phyloP scores from a whole-genome alignment of 2,888 invertebrate genomes.

The Imbricaverruca yamaguchii region DNA sequence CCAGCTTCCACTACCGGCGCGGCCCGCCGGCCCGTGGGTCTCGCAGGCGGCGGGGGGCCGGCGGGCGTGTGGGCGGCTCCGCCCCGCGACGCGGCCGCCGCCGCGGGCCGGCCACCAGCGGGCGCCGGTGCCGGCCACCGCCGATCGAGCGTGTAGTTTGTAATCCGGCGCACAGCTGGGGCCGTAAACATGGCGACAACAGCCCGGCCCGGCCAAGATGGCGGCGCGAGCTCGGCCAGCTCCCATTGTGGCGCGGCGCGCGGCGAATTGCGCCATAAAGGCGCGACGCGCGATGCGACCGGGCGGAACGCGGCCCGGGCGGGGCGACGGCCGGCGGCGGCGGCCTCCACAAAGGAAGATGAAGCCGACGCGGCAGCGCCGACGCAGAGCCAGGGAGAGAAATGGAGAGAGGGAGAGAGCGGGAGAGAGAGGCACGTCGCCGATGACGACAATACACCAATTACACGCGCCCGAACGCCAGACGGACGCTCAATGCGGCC shows the following conservation, averaged over 20 bases:
- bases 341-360: neutral
- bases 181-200: slow-evolving; percentile 17
- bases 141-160: slow-evolving; percentile 14
- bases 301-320: neutral
- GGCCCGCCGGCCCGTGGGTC: too few species aligned
- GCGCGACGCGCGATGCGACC: neutral
- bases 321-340: neutral
- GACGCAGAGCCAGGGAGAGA: too few species aligned
- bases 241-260: slow-evolving; percentile 14
- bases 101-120: too few species aligned
- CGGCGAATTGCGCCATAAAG: slow-evolving; percentile 15
- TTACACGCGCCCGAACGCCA: neutral
- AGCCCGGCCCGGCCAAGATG: neutral
- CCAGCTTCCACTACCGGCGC: too few species aligned
- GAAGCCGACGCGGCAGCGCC: neutral
- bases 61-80: too few species aligned
- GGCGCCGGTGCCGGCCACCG: neutral
- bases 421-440: neutral
- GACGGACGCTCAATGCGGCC: neutral
- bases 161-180: neutral
- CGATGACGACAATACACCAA: neutral
- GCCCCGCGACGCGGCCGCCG: too few species aligned
- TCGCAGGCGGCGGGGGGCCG: neutral
- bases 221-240: neutral
- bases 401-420: too few species aligned